Evolutionary conservation across 2,888 invertebrate species (phyloP), one percentile per base, ranked within the genome.

Genomic region (Sminthurides aquaticus): DNA sequence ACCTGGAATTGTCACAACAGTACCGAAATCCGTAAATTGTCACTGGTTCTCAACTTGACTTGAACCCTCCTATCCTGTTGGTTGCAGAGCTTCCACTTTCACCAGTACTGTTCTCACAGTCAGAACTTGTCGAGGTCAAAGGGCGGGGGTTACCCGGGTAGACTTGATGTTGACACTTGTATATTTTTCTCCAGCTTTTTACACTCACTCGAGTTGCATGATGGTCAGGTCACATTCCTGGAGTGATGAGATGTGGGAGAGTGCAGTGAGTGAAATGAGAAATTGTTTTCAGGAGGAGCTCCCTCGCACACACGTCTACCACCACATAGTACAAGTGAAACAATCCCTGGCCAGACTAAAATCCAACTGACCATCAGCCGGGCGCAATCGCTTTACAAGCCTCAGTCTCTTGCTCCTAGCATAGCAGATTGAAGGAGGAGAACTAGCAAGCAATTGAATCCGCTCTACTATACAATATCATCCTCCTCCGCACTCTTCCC

Each of bases 341-440:
- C 57, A 57, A 49, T 52, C 29, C 57, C 62, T 62, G 66, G 65
- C 63, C 64, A 54, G 64, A 67, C 69, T 69, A 65, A 69, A 67
- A 67, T 69, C 63, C 63, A 67, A 69, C 69, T 69, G 69, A 69
- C 67, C 67, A 67, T 60, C 64, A 57, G 57, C 58, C 60, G 67
- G 65, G 69, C 69, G 69, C 69, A 67, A 67, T 64, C 69, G 65
- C 69, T 69, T 52, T 58, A 34, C 43, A 34, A 34, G 43, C 43
- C 15, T 34, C 43, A 34, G 43, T 29, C 54, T 52, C 34, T 34
- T 29, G 29, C 49, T 60, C 3, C 52, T 20, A 25, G 26, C 15
- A 8, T 20, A 58, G 18, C 11, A 27, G 28, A 11, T 22, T n/a
- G n/a, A n/a, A n/a, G n/a, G n/a, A n/a, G n/a, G n/a, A n/a, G n/a